Percentiles rank a stretch among this genome's conserved stretches.
phyloP scores from a whole-genome alignment of 2,888 invertebrate species.

The Baccha elongata region DNA sequence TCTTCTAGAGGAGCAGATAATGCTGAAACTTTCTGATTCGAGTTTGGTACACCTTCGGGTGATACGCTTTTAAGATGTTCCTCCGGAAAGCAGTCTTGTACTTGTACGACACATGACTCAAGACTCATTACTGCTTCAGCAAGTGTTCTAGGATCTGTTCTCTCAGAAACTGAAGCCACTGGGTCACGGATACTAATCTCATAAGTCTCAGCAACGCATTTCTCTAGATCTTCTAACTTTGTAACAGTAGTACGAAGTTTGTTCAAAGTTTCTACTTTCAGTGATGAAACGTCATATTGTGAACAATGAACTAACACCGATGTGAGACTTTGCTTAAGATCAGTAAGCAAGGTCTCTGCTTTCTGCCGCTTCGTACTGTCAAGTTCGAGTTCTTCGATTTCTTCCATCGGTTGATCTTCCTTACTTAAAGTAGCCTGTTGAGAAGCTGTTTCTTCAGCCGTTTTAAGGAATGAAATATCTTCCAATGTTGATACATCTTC shows the following conservation, averaged over 20 bases:
- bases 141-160: constrained; percentile 78
- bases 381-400: constrained; percentile 53
- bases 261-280: constrained; percentile 74
- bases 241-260: constrained; percentile 78
- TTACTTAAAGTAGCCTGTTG: constrained; percentile 15
- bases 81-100: constrained; percentile 77
- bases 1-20: constrained; percentile 79
- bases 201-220: constrained; percentile 81
- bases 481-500: constrained; percentile 82
- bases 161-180: constrained; percentile 78
- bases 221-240: constrained; percentile 81
- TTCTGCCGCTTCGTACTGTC: constrained; percentile 61
- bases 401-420: constrained; percentile 51
- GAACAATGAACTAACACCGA: constrained; percentile 78
- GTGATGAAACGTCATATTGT: constrained; percentile 76
- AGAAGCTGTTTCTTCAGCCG: constrained; percentile 82
- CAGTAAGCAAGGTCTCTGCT: constrained; percentile 76
- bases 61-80: constrained; percentile 72
- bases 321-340: constrained; percentile 78
- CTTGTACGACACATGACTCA: constrained; percentile 78
- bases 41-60: constrained; percentile 15
- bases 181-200: constrained; percentile 79
- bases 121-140: constrained; percentile 79
- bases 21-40: constrained; percentile 56
- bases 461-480: constrained; percentile 85